Conservation (phyloP, 2,888 invertebrate genomes). For the Napeogenes sylphis region DNA sequence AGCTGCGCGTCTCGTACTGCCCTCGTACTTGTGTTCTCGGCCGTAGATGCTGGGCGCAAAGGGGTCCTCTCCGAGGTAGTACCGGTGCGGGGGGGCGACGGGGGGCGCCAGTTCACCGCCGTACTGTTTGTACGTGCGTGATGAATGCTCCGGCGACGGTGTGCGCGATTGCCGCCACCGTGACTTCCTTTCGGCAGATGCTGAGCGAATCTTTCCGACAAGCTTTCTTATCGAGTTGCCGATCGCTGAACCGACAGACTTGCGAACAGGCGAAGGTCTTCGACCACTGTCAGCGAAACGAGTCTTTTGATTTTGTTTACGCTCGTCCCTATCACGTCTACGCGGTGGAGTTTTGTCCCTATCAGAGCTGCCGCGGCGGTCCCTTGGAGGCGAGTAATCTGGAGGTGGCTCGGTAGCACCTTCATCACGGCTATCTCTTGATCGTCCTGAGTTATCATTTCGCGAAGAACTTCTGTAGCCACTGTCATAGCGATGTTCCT, state of each 20-base stretch:
- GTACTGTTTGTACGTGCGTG: constrained; percentile 73
- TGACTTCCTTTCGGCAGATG: constrained; percentile 80
- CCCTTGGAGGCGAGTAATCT: constrained; percentile 82
- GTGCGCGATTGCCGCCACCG: constrained; percentile 79
- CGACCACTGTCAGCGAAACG: constrained; percentile 78
- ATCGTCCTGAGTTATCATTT: constrained; percentile 73
- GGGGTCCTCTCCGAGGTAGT: constrained; percentile 92
- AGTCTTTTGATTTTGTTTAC: constrained; percentile 83
- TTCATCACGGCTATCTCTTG: constrained; percentile 68
- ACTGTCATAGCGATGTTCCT: constrained; percentile 76
- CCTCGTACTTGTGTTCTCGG: constrained; percentile 89
- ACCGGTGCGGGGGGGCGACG: constrained; percentile 82
- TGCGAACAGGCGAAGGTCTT: constrained; percentile 63
- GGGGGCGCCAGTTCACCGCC: constrained; percentile 71
- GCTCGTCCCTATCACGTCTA: constrained; percentile 70
- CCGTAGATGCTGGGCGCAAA: constrained; percentile 90
- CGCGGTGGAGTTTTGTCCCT: constrained; percentile 66
- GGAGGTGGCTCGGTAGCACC: constrained; percentile 82
- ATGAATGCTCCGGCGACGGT: constrained; percentile 78
- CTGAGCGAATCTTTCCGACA: constrained; percentile 89
- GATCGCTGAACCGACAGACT: constrained; percentile 80
- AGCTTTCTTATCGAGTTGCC: constrained; percentile 89
- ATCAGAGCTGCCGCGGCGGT: constrained; percentile 64
- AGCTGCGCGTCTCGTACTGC: constrained; percentile 74
- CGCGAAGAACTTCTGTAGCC: constrained; percentile 77